Conservation (phyloP, 1,140 invertebrate species). For the Drosophila tristis region DNA sequence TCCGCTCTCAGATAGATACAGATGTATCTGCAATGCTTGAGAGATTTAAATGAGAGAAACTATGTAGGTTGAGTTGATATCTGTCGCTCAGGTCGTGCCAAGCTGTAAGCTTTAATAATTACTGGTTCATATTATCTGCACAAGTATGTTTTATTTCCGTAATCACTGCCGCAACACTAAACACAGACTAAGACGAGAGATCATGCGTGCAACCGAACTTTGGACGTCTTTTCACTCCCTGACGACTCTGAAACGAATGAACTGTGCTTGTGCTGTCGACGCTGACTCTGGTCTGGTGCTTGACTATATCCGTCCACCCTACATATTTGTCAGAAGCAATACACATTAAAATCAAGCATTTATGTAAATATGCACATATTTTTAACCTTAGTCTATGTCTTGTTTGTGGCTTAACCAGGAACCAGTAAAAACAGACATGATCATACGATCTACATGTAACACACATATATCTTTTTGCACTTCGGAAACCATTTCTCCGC, state of each 20-base stretch:
- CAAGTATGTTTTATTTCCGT: slow-evolving; percentile 40
- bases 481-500: no score
- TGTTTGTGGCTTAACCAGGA: no score
- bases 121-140: slow-evolving; percentile 55
- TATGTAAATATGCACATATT: no score
- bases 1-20: not conserved
- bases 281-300: slow-evolving; percentile 6
- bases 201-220: slow-evolving; percentile 40
- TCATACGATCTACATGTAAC: no score
- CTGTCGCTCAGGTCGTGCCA: slow-evolving; percentile 31
- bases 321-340: slow-evolving; percentile 24
- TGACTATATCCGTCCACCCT: slow-evolving; percentile 26
- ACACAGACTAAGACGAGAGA: slow-evolving; percentile 26
- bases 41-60: slow-evolving; percentile 41
- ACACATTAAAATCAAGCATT: no score
- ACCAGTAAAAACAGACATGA: no score
- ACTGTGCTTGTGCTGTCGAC: slow-evolving; percentile 32
- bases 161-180: slow-evolving; percentile 15
- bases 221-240: slow-evolving; percentile 49
- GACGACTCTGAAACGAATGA: slow-evolving; percentile 53
- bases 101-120: slow-evolving; percentile 21
- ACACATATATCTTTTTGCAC: no score
- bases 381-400: no score
- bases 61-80: slow-evolving; percentile 22
- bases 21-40: not conserved